phyloP scores from a whole-genome alignment of 2,797 vertebrate genomes.

The Discoglossus pictus region DNA sequence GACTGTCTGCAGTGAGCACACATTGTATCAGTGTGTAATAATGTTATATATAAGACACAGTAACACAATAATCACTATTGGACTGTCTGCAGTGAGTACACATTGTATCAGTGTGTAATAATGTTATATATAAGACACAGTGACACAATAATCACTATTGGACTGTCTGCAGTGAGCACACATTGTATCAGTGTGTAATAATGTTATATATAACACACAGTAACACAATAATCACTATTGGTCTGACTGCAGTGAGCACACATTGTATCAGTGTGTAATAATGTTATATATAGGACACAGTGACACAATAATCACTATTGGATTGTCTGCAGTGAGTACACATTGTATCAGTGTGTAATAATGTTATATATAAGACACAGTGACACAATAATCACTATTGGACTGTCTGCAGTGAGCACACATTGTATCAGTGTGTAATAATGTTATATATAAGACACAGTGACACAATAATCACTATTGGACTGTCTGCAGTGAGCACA shows the following conservation, averaged over 20 bases:
- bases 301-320: no score
- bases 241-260: neutral
- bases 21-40: constrained; percentile 1
- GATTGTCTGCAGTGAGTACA: neutral
- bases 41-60: no score
- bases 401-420: neutral
- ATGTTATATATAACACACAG: no score
- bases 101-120: constrained; percentile 1
- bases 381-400: no score
- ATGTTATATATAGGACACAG: no score
- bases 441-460: no score
- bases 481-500: neutral
- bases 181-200: constrained; percentile 1
- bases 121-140: no score
- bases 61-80: no score
- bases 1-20: neutral
- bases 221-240: no score
- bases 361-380: no score
- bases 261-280: constrained; percentile 1
- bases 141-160: no score
- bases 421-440: constrained; percentile 1
- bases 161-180: neutral
- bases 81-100: neutral
- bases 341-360: constrained; percentile 1
- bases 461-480: no score